Evolutionary conservation across 1,140 invertebrate genomes (phyloP).

Genomic region (Penaeus vannamei): DNA sequence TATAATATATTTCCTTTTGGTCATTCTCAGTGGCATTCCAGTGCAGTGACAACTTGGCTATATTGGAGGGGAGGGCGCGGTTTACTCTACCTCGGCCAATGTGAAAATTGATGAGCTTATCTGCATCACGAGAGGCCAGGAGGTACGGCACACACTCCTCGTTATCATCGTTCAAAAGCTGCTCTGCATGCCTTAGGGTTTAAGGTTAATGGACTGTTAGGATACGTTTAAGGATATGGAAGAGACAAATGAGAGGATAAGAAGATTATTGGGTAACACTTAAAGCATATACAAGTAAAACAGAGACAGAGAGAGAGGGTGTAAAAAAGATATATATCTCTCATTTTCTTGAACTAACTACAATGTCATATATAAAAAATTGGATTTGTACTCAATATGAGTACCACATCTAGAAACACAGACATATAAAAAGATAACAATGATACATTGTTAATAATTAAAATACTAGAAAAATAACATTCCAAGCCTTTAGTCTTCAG

Average conservation of each 20-base stretch:
- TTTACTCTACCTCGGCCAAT: conserved; percentile 66
- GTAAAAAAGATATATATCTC: not conserved
- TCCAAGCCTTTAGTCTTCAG: conserved; percentile 8
- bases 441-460: not conserved
- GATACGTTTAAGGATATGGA: conserved; percentile 6
- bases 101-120: conserved; percentile 71
- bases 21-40: conserved; percentile 38
- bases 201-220: conserved; percentile 52
- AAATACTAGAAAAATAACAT: not conserved
- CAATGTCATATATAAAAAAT: conserved; percentile 27
- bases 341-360: conserved; percentile 40
- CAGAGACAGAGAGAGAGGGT: conserved; percentile 31
- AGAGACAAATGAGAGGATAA: conserved; percentile 22
- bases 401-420: conserved; percentile 41
- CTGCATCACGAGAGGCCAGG: conserved; percentile 70
- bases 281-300: conserved; percentile 49
- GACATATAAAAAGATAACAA: conserved; percentile 6
- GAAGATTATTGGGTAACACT: conserved; percentile 54
- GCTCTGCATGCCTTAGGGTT: conserved; percentile 70
- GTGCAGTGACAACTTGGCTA: conserved; percentile 53
- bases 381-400: conserved; percentile 42
- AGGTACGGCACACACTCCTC: conserved; percentile 70
- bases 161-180: conserved; percentile 70
- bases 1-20: too few species aligned
- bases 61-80: conserved; percentile 41